Evolutionary conservation across 2,888 invertebrate genomes (phyloP).

Genomic region (Ellobium chinense): DNA sequence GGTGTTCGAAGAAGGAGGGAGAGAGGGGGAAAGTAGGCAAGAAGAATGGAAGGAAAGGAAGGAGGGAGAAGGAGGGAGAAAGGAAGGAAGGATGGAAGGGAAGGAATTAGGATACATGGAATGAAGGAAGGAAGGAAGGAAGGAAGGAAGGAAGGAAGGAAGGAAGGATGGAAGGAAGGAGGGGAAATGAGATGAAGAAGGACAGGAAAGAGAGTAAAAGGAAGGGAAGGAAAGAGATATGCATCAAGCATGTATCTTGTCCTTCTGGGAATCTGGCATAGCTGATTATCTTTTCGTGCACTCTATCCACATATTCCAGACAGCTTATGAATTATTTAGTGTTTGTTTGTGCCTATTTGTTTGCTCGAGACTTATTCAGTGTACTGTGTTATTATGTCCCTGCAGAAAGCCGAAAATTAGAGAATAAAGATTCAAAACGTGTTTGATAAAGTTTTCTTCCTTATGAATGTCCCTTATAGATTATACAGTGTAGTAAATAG

Average conservation of each 20-base stretch:
- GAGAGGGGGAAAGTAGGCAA: not conserved
- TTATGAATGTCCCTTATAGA: not conserved
- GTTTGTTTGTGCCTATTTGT: too few species aligned
- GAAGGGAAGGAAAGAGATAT: not conserved
- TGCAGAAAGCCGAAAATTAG: too few species aligned
- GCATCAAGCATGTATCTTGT: too few species aligned
- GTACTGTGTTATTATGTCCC: too few species aligned
- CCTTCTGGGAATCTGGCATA: too few species aligned
- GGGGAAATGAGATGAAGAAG: not conserved
- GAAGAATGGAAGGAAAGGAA: not conserved
- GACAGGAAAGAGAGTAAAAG: not conserved
- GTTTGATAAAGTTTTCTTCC: not conserved
- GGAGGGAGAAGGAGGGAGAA: not conserved
- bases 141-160: not conserved
- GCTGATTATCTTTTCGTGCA: too few species aligned
- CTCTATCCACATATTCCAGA: too few species aligned
- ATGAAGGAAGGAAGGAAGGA: not conserved
- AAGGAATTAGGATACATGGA: not conserved
- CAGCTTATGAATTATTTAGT: too few species aligned
- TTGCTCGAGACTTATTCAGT: too few species aligned
- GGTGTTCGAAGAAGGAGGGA: too few species aligned
- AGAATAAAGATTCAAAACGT: too few species aligned
- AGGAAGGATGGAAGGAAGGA: not conserved
- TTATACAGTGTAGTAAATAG: not conserved
- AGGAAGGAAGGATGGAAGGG: not conserved